phyloP scores from a whole-genome alignment of 2,113 vertebrate species.

The Cricetomys ansorgei region DNA sequence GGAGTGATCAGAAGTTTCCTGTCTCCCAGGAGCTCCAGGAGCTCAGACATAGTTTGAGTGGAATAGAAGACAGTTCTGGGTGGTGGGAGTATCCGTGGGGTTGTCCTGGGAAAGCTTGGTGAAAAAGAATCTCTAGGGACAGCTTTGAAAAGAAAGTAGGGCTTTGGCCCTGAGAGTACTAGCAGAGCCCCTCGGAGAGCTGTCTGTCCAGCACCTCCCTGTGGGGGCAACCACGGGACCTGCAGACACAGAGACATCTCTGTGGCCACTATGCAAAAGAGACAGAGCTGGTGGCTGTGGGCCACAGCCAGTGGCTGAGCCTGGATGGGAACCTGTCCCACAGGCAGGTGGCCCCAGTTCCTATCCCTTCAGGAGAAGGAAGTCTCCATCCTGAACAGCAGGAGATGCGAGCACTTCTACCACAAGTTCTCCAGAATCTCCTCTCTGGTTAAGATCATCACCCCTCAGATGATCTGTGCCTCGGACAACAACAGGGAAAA shows the following conservation, averaged over 20 bases:
- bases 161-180: background rate
- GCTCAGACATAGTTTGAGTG: background rate
- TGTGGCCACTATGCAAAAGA: background rate
- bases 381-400: constrained; percentile 55
- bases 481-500: background rate
- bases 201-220: background rate
- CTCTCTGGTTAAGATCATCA: constrained; percentile 51
- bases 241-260: background rate
- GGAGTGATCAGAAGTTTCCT: background rate
- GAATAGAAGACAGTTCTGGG: background rate
- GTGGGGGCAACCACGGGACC: background rate
- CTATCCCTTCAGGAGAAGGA: constrained; percentile 65
- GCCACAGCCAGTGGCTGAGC: fast-evolving
- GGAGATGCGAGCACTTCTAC: constrained; percentile 53
- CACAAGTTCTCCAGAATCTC: constrained; percentile 39
- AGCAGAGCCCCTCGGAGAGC: background rate
- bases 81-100: background rate
- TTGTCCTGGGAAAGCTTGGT: background rate
- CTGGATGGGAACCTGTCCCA: background rate
- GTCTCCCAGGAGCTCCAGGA: background rate
- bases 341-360: constrained; percentile 50
- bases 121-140: background rate
- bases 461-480: constrained; percentile 51
- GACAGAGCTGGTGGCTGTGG: background rate
- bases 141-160: background rate